These are phyloP conservation scores for Nipponia nippon DNA, from an alignment of 2,113 vertebrate genomes.

Conservation along the genomic window DNA sequence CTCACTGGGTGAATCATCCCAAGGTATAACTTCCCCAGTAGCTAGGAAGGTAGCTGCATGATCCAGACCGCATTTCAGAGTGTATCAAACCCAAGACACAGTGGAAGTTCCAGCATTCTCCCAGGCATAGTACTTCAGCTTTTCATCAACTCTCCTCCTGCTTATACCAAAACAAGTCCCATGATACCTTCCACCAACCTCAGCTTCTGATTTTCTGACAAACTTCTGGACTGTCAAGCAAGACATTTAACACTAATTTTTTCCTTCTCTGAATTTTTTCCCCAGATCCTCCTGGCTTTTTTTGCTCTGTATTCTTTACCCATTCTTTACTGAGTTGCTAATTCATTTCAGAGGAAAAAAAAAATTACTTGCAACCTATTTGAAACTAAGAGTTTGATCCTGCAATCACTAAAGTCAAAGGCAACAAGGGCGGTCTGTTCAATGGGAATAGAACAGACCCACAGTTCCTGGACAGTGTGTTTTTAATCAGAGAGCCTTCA, in stretches of 20 bases:
- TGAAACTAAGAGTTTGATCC: not conserved
- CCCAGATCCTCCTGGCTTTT: not conserved
- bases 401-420: not conserved
- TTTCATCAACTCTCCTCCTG: not conserved
- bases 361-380: not conserved
- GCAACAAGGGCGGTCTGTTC: not conserved
- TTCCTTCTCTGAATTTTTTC: not conserved
- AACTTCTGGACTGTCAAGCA: not conserved
- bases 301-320: not conserved
- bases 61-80: not conserved
- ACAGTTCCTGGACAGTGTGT: not conserved
- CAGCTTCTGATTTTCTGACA: not conserved
- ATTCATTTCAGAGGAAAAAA: not conserved
- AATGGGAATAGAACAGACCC: not conserved
- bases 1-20: not conserved
- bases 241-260: not conserved
- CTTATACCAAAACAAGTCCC: not conserved
- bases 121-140: not conserved
- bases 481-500: conserved; percentile 10
- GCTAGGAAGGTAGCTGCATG: not conserved
- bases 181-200: not conserved
- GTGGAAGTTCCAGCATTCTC: not conserved
- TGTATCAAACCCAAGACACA: not conserved
- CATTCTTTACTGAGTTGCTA: not conserved
- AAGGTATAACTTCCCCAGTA: not conserved